Percentiles rank a stretch among this genome's conserved stretches.
These are phyloP conservation scores for Drosophila jambulina DNA, from an alignment of 1,140 invertebrate genomes.

Conservation along the genomic window DNA sequence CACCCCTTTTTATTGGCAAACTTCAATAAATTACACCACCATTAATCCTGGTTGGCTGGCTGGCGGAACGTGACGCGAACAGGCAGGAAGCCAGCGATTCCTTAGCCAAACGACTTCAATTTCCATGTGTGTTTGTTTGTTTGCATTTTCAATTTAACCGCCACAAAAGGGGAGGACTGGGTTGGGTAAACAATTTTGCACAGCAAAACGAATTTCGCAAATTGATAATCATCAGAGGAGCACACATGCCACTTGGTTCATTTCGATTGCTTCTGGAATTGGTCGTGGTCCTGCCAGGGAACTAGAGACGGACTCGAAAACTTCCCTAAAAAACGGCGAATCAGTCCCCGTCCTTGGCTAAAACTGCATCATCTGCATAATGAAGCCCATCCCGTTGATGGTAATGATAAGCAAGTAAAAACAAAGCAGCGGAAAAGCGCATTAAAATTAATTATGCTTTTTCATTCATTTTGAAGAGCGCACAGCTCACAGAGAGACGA, in stretches of 20 bases:
- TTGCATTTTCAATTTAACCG: slow-evolving; percentile 62
- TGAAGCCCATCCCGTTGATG: slow-evolving; percentile 41
- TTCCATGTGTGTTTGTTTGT: slow-evolving; percentile 66
- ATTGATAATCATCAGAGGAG: slow-evolving; percentile 68
- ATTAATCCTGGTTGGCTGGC: slow-evolving; percentile 62
- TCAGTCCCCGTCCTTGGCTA: slow-evolving; percentile 13
- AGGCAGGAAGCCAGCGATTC: slow-evolving; percentile 47
- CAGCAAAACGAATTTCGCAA: slow-evolving; percentile 59
- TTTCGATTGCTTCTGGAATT: slow-evolving; percentile 25
- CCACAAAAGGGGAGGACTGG: slow-evolving; percentile 22
- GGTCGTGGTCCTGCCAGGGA: not conserved
- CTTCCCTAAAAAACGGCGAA: not conserved
- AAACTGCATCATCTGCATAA: slow-evolving; percentile 29
- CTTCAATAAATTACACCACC: slow-evolving; percentile 62
- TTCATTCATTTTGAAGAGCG: slow-evolving; percentile 38
- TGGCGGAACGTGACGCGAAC: slow-evolving; percentile 22
- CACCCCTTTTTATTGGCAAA: slow-evolving; percentile 59
- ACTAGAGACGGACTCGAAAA: not conserved
- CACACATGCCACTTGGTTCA: slow-evolving; percentile 11
- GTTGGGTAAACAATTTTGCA: slow-evolving; percentile 51
- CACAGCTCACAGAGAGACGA: slow-evolving; percentile 9
- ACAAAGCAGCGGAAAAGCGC: slow-evolving; percentile 57
- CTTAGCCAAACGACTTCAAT: slow-evolving; percentile 61
- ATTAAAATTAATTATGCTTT: slow-evolving; percentile 71
- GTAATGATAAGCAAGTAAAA: slow-evolving; percentile 32